A percentile compares a stretch with the other conserved stretches of the same genome.
Conservation (phyloP, 2,888 invertebrate genomes). For the Stenoptilia bipunctidactyla region DNA sequence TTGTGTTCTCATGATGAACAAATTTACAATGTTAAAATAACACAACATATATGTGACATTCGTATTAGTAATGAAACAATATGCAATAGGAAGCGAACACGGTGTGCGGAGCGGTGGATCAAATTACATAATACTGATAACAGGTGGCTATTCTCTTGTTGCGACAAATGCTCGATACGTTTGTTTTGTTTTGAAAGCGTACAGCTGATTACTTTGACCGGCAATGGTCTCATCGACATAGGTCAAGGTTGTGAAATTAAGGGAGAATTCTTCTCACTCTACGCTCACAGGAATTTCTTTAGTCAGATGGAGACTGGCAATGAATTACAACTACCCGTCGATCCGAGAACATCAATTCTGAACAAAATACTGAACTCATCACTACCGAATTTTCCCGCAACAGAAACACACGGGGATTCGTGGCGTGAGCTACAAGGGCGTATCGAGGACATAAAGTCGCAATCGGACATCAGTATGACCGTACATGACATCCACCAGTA, state of each 20-base stretch:
- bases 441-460: neutral
- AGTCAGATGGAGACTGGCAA: neutral
- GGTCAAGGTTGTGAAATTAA: neutral
- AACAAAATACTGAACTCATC: neutral
- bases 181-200: neutral
- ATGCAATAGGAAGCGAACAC: neutral
- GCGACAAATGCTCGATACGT: neutral
- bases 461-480: neutral
- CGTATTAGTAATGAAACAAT: neutral
- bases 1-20: neutral
- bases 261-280: neutral
- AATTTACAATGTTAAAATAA: neutral
- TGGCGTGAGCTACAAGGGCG: neutral
- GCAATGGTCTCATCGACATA: neutral
- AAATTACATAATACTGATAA: neutral
- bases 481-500: conserved; percentile 1
- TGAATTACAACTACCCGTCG: neutral
- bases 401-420: neutral
- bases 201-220: neutral
- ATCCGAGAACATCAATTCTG: neutral
- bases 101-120: neutral
- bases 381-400: neutral
- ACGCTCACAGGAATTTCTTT: neutral
- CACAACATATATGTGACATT: neutral
- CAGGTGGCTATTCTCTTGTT: neutral